Percentiles rank a stretch among this genome's conserved stretches.
phyloP scores from a whole-genome alignment of 2,797 vertebrate species.

The Halcyon leucocephala region DNA sequence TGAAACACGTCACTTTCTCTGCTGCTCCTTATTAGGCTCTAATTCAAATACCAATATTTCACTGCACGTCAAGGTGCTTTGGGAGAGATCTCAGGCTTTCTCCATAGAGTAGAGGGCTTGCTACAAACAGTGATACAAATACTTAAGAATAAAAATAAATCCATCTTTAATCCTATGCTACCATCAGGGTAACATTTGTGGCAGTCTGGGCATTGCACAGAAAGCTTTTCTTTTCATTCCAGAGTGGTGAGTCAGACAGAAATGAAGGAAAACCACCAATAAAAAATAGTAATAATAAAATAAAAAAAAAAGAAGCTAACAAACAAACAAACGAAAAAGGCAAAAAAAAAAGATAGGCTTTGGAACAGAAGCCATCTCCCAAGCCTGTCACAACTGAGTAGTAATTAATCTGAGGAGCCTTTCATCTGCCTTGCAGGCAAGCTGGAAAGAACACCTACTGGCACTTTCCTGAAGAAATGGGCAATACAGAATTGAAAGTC shows the following conservation, averaged over 20 bases:
- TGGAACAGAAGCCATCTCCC: background rate
- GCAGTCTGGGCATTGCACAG: background rate
- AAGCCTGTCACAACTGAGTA: constrained; percentile 13
- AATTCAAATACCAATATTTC: constrained; percentile 90
- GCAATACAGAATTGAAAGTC: background rate
- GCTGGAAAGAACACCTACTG: background rate
- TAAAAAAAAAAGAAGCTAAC: too few relatives aligned
- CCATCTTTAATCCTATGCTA: constrained; percentile 71
- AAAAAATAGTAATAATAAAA: background rate
- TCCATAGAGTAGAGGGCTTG: constrained; percentile 66
- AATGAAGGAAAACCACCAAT: constrained; percentile 17
- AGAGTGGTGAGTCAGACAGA: constrained; percentile 44
- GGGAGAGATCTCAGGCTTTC: constrained; percentile 72
- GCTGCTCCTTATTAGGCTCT: constrained; percentile 87
- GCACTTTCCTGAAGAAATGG: constrained; percentile 7
- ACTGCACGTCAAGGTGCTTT: constrained; percentile 77
- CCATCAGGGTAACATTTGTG: constrained; percentile 43
- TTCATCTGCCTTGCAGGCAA: constrained; percentile 24
- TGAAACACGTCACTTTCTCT: constrained; percentile 79
- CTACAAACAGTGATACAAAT: constrained; percentile 47
- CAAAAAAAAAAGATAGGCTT: background rate
- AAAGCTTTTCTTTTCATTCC: constrained; percentile 33
- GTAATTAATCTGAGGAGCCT: constrained; percentile 60
- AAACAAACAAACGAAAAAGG: background rate
- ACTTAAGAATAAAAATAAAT: background rate